Evolutionary conservation across 1,140 invertebrate species (phyloP), one percentile per base, ranked within the genome.

Genomic region (Heliconius hewitsoni): DNA sequence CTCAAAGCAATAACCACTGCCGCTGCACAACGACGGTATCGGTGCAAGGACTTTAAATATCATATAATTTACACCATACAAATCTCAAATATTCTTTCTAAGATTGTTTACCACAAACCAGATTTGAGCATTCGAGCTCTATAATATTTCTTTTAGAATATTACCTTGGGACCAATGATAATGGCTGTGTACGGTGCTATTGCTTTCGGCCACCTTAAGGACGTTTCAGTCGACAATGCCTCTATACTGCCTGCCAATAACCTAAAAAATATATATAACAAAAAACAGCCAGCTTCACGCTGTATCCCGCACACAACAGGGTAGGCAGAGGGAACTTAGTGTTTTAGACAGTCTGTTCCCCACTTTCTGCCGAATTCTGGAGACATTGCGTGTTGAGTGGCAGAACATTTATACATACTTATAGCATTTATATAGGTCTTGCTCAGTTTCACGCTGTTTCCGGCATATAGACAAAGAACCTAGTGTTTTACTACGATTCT

Each of bases 181-280:
- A 96, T 96, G 9, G 97, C 91, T 82, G 95, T 96, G 89, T 96
- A 98, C 1, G 98, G 98, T 27, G 97, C 96, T 52, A 98, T 93
- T 30, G 89, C 34, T 16, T 86, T 80, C 6, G 98, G 98, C 97
- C 98, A 98, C 34, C 96, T 88, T 8, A 98, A 95, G 71, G 96
- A 93, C 71, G 94, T 87, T 16, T 96, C 92, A 3, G 50, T 87
- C 0, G 87, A 89, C 4, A 96, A 95, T 1, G 97, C 97, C 70
- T 98, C 93, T 50, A 96, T 91, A 70, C 95, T 98, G 96, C 73
- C 98, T 84, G 78, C 95, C 83, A 79, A 96, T 96, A 85, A 97
- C 97, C 96, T 87, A 97, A 89, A 79, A 34, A 8, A 34, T 13
- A 39, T 13, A 46, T 46, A 46, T 42, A 13, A n/a, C 4, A 23